Percentiles rank a stretch among this genome's conserved stretches.
Conservation (phyloP, 1,140 invertebrate species). For the Piezodorus guildinii region DNA sequence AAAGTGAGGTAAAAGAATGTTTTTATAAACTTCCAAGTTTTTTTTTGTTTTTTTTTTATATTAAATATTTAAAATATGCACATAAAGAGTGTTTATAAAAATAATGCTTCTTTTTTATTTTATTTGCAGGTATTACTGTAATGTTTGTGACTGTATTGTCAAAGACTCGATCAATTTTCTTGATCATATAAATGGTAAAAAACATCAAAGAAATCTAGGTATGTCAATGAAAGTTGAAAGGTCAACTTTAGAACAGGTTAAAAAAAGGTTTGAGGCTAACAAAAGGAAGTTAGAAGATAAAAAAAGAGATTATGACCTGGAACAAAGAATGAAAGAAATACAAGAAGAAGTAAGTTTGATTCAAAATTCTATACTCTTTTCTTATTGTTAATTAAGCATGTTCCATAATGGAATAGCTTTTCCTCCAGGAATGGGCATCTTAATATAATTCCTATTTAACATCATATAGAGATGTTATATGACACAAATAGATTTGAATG, state of each 20-base stretch:
- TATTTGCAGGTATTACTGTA: constrained; percentile 75
- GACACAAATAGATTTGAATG: too few species aligned
- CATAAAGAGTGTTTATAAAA: too few species aligned
- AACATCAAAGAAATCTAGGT: constrained; percentile 88
- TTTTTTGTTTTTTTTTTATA: too few species aligned
- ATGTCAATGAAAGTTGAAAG: constrained; percentile 99
- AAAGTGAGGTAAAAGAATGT: too few species aligned
- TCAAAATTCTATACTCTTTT: background rate
- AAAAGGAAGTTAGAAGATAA: constrained; percentile 93
- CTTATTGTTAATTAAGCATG: background rate
- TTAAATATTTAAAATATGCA: too few species aligned
- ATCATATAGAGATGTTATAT: too few species aligned
- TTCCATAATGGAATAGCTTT: too few species aligned
- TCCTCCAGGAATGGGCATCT: too few species aligned
- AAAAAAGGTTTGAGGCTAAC: constrained; percentile 82
- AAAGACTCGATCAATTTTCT: constrained; percentile 99
- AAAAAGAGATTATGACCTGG: constrained; percentile 91
- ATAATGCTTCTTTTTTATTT: background rate
- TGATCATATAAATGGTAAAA: constrained; percentile 92
- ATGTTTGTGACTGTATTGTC: constrained; percentile 98
- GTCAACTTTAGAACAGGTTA: constrained; percentile 90
- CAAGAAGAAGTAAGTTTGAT: constrained; percentile 66
- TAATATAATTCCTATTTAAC: too few species aligned
- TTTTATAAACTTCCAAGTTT: too few species aligned
- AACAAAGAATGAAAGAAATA: constrained; percentile 79